Evolutionary conservation across 2,888 invertebrate genomes (phyloP).

Genomic region (Gibbula magus): DNA sequence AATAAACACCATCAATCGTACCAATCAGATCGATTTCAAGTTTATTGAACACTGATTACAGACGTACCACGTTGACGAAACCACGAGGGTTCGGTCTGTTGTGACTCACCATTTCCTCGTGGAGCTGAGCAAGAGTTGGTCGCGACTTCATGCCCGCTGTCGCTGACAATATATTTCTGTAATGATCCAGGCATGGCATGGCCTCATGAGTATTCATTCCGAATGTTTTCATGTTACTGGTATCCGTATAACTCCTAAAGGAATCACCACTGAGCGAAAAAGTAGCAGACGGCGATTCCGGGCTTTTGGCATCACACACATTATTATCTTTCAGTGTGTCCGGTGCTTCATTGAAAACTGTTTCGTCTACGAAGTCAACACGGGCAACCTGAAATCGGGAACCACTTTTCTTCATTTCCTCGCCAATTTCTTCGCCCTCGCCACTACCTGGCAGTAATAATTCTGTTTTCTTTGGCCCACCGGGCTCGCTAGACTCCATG

Average conservation of each 20-base stretch:
- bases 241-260: slow-evolving; percentile 33
- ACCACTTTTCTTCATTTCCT: slow-evolving; percentile 47
- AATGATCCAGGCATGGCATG: slow-evolving; percentile 66
- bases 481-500: slow-evolving; percentile 14
- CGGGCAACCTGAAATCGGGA: slow-evolving; percentile 67
- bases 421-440: slow-evolving; percentile 33
- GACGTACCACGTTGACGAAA: neutral
- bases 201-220: slow-evolving; percentile 66
- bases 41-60: no score
- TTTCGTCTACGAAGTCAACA: slow-evolving; percentile 59
- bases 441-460: slow-evolving; percentile 6
- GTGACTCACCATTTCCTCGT: slow-evolving; percentile 69
- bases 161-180: slow-evolving; percentile 66
- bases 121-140: slow-evolving; percentile 75
- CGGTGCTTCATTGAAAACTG: neutral
- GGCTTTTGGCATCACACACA: slow-evolving; percentile 24
- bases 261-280: slow-evolving; percentile 45
- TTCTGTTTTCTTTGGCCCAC: neutral
- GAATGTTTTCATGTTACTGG: slow-evolving; percentile 50
- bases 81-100: neutral
- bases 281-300: slow-evolving; percentile 41
- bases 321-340: slow-evolving; percentile 22
- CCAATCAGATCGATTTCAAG: no score
- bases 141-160: slow-evolving; percentile 65
- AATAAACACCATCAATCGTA: no score